phyloP scores from a whole-genome alignment of 2,113 vertebrate species.

The Limanda limanda region DNA sequence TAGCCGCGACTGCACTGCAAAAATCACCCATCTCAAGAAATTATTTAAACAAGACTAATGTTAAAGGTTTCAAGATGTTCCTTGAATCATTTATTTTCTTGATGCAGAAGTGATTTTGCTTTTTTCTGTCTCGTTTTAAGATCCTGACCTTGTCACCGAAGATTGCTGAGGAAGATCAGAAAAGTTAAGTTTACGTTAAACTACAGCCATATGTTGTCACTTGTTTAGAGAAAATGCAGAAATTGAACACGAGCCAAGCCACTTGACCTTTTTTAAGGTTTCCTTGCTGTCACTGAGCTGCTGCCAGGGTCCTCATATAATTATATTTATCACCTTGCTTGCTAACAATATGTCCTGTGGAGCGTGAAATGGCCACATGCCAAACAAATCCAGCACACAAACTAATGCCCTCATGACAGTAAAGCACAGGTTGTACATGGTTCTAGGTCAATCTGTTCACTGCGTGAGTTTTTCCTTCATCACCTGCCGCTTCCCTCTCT shows the following conservation, averaged over 20 bases:
- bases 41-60: constrained; percentile 18
- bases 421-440: constrained; percentile 25
- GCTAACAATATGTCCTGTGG: constrained; percentile 24
- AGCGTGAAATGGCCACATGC: constrained; percentile 23
- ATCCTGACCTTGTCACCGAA: not conserved
- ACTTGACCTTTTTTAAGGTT: constrained; percentile 31
- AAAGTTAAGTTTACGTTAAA: constrained; percentile 1
- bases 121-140: constrained; percentile 1
- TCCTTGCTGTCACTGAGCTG: constrained; percentile 36
- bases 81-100: constrained; percentile 28
- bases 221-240: constrained; percentile 23
- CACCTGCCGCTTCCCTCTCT: not conserved
- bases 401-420: constrained; percentile 37
- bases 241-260: constrained; percentile 35
- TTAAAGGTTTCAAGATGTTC: constrained; percentile 3
- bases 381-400: constrained; percentile 32
- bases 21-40: constrained; percentile 10
- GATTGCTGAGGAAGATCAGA: constrained; percentile 13
- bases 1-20: not conserved
- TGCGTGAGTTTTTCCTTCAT: not conserved
- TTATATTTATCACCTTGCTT: constrained; percentile 39
- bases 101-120: constrained; percentile 9
- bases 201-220: not conserved
- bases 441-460: constrained; percentile 6
- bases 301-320: constrained; percentile 47